Evolutionary conservation across 30 jellyfish, hydroid and myxozoan species (phyloP), one percentile per base, ranked within the genome.

Genomic region (Phacellophora camtschatica): DNA sequence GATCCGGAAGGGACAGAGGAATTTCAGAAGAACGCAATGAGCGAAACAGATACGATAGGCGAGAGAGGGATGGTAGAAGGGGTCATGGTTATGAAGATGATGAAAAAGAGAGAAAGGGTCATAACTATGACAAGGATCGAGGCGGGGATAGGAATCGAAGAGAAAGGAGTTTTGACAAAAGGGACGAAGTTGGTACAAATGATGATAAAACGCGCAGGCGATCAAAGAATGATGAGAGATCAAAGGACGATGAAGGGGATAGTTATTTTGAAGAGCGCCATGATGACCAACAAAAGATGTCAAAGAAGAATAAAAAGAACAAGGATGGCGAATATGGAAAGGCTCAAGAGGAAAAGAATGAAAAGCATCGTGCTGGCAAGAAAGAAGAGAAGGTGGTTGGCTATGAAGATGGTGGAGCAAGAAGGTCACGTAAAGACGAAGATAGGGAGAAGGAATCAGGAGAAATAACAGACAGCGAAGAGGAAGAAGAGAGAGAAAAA

Each of bases 401-500:
- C 1, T 59, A 37, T 49, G 32, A 29, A 49, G 35, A 54, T 8
- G 59, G 41, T 16, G 77, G 31, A 19, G 34, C 2, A 49, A 25
- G 18, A 59, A 41, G 30, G 51, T 33, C 23, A 23, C 61, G 56
- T 16, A 71, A 45, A 30, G 34, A 56, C 0, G 20, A 8, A 27
- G 91, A 80, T 1, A 80, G 84, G 23, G 91, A 80, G 12, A 80
- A 80, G 53, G 91, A 80, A 33, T 57, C 91, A 4, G 91, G 91
- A 16, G 91, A 80, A 55, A 13, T 80, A 13, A 64, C 91, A 18
- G 91, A 72, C 12, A 25, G 33, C 45, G 51, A 73, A 15, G 2
- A 57, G 0, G 85, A 71, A 0, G 73, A 71, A 18, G 83, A 43
- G n/a, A 16, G 39, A 43, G 34, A 16, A 25, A 25, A 43, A 36